Base-by-base conservation (phyloP, 2,797 vertebrate species). In the Champsocephalus gunnari region DNA sequence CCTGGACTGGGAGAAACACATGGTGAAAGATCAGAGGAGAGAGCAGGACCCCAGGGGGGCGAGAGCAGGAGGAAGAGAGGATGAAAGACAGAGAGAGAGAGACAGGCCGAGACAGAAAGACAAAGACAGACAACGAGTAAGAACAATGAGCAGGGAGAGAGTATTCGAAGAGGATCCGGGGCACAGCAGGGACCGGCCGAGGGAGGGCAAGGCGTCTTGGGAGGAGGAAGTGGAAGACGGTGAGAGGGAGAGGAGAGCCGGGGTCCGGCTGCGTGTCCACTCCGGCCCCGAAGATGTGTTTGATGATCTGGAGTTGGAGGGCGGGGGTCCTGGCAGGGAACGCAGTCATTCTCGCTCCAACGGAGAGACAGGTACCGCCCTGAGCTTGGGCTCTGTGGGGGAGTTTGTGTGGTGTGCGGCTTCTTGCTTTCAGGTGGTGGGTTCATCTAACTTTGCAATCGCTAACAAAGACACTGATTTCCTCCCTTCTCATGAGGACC, bases 301-400 rank as follows among this genome's bases (percentile, higher is more conserved):
- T 85, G 88, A 91, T 12, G 89, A 83, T 59, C 77, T 48, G 73
- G 60, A 66, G 82, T 69, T 85, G 88, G 64, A 84, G n/a, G 69
- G 70, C 62, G 84, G 92, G 71, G 84, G 69, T 78, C 81, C 71
- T 3, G 58, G 73, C 65, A 88, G 84, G 66, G 89, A 87, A 43
- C 81, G 53, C 76, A 79, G 34, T 87, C 83, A 81, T 61, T 83
- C 86, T 62, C 82, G 84, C 28, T 70, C 85, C 75, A 66, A 57
- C 68, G 77, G 70, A 80, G 94, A 93, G 76, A 83, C 91, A 94
- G 93, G 93, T 94, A 94, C 81, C 90, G 75, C 82, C 76, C 74
- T 28, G 71, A 83, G 75, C 73, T 38, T 48, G 66, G 74, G 82
- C 75, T 70, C 76, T 43, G 55, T 9, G 1, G 82, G 70, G 68